Base-by-base conservation (phyloP, 2,113 vertebrate species). In the Ranitomeya variabilis region DNA sequence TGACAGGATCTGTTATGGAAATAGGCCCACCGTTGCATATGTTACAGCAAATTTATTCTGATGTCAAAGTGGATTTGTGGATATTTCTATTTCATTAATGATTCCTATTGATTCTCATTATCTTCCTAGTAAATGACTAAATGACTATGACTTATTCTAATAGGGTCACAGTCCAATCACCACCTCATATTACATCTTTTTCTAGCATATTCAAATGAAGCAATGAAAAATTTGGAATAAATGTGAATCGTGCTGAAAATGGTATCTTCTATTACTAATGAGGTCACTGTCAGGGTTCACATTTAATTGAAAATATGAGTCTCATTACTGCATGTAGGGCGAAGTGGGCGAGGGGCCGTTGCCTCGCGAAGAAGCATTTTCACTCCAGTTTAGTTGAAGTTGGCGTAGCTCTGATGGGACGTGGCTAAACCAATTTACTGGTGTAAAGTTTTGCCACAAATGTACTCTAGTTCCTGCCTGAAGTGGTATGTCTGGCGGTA, bases 181-280 rank as follows among this genome's bases (percentile, higher is more conserved):
- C 23, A 52, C 14, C 51, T 37, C 59, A 71, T 19, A 71, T 59
- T 62, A 81, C 10, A 81, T 10, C n/a, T 7, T 26, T 59, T 73
- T 81, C 26, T 66, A 71, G 23, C 59, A 13, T 80, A 9, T 18
- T 21, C 11, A 80, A 71, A 80, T 80, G n/a, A 86, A 77, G 59
- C 11, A 67, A 9, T 52, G n/a, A 69, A 80, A 21, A 18, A 62
- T 19, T 81, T 81, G 19, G 62, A 26, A 87, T 59, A 37, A 80
- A 87, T 87, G 62, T 69, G 52, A 67, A 11, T 21, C 51, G 16
- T 73, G 18, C 66, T 74, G 21, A 11, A 74, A 82, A 87, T 87
- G 69, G 66, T 31, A 15, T n/a, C 31, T 81, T 71, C 31, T 87
- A 45, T 66, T 67, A 12, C 86, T 82, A 87, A 87, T 87, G n/a